These are phyloP conservation scores for Mirza zaza DNA, from an alignment of 2,113 vertebrate genomes.

Conservation along the genomic window DNA sequence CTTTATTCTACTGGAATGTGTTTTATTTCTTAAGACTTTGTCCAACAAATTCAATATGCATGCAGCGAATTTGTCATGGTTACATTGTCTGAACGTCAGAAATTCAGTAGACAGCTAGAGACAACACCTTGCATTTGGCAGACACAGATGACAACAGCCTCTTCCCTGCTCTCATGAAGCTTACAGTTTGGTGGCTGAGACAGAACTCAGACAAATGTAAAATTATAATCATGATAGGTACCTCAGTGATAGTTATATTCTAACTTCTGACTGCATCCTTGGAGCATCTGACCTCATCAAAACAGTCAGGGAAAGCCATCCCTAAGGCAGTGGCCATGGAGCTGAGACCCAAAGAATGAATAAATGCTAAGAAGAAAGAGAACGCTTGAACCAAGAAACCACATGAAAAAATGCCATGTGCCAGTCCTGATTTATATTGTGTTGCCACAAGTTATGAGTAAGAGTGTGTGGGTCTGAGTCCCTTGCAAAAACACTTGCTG, in stretches of 20 bases:
- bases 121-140: too few relatives aligned
- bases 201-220: not conserved
- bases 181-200: not conserved
- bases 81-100: not conserved
- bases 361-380: not conserved
- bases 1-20: not conserved
- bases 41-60: not conserved
- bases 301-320: not conserved
- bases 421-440: not conserved
- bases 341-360: not conserved
- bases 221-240: not conserved
- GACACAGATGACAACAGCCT: accelerated
- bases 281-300: not conserved
- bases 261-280: not conserved
- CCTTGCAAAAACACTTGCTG: not conserved
- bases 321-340: not conserved
- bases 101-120: not conserved
- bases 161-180: not conserved
- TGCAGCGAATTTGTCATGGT: not conserved
- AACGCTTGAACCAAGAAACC: not conserved
- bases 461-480: not conserved
- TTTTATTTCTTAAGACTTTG: not conserved
- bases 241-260: not conserved
- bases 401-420: not conserved
- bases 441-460: not conserved